Evolutionary conservation across 2,113 vertebrate species (phyloP), one percentile per base, ranked within the genome.

Genomic region (Merops nubicus): DNA sequence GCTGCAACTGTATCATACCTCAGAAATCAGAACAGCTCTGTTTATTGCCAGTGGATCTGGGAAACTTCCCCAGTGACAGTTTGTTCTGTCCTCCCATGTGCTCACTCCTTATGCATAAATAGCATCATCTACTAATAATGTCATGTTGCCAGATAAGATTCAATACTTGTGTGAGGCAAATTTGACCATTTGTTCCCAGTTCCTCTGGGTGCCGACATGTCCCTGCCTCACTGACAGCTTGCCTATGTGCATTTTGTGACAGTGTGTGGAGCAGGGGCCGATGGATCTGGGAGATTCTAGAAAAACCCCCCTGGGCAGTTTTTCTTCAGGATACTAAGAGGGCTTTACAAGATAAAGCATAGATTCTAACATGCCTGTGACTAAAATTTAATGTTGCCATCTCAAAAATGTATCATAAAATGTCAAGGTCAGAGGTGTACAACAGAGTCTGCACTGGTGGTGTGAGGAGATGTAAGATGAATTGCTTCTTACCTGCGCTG

Each of bases 401-500:
- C 40, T 74, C 34, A 51, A 81, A 95, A 63, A 50, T 36, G 2
- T 45, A 5, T 80, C 50, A 38, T 40, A 43, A 85, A 81, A 65
- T 50, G 12, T 45, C 43, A 82, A 57, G 56, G 53, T 62, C 57
- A 69, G 36, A 16, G 53, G 65, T 19, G 40, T 92, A 36, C n/a
- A 68, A 38, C 5, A 31, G 74, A 68, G 62, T 69, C 25, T 54
- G 3, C 59, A 20, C 33, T 59, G 9, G 40, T 50, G 28, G 14
- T 75, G 36, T 63, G 68, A 79, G 51, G 50, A 62, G n/a, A 22
- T 34, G 2, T 0, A 38, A 29, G 20, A 43, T 18, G 15, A 57
- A 20, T 23, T 54, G 28, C 20, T 18, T 76, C 96, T 95, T 97
- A 99, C 99, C 98, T 99, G 99, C 79, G 99, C 98, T 56, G 91